Conservation (phyloP, 2,113 vertebrate species). For the Tupaia tana region DNA sequence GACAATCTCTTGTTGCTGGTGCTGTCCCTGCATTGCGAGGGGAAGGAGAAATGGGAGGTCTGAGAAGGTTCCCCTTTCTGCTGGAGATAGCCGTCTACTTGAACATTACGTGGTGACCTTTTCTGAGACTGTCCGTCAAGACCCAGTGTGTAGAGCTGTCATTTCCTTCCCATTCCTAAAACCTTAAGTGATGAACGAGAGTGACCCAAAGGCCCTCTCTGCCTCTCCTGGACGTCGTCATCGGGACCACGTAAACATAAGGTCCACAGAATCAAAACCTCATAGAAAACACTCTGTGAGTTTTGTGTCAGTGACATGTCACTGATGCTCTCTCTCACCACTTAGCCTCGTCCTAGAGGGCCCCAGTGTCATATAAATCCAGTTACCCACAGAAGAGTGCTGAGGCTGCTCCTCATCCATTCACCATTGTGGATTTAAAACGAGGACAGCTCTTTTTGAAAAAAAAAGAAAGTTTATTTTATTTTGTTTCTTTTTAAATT, state of each 20-base stretch:
- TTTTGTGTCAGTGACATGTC: not conserved
- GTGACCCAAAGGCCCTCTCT: not conserved
- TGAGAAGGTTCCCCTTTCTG: slow-evolving; percentile 41
- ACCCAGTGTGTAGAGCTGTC: not conserved
- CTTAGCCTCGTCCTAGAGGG: not conserved
- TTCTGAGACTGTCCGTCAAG: slow-evolving; percentile 21
- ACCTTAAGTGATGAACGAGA: not conserved
- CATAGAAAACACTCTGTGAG: not conserved
- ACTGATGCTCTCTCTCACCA: not conserved
- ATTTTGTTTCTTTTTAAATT: too few relatives aligned
- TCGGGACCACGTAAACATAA: not conserved
- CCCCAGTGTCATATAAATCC: not conserved
- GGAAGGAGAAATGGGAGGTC: slow-evolving; percentile 22
- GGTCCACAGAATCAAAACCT: not conserved
- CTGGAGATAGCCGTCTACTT: not conserved
- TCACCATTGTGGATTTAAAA: not conserved
- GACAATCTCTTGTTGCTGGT: not conserved
- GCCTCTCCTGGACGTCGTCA: not conserved
- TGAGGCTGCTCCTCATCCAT: not conserved
- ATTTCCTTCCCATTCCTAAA: not conserved
- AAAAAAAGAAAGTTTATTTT: too few relatives aligned
- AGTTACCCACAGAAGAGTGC: not conserved
- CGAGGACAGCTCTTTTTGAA: not conserved
- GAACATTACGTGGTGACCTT: not conserved
- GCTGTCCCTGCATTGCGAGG: not conserved